Conservation (phyloP, 2,888 invertebrate species). For the Mongoloraphidia duomilia region DNA sequence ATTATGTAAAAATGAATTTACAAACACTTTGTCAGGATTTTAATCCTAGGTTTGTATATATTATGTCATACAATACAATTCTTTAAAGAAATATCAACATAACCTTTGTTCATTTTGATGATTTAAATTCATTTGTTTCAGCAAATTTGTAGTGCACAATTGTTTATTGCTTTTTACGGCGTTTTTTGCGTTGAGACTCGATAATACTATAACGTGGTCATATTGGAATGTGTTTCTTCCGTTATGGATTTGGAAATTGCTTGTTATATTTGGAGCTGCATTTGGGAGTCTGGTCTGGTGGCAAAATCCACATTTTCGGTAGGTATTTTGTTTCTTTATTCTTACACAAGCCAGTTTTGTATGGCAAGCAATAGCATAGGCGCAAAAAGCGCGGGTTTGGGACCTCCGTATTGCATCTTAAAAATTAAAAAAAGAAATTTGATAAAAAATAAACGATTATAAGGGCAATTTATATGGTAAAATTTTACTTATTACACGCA, state of each 20-base stretch:
- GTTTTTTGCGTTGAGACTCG: conserved; percentile 78
- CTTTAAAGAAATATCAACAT: neutral
- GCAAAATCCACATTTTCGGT: conserved; percentile 90
- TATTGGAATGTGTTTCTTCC: conserved; percentile 95
- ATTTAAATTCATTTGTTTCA: conserved; percentile 35
- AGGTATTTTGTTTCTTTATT: conserved; percentile 7
- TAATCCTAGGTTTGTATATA: conserved; percentile 61
- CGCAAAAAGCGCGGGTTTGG: too few species aligned
- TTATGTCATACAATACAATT: conserved; percentile 6
- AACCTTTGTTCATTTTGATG: neutral
- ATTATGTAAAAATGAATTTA: conserved; percentile 53
- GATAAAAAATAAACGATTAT: too few species aligned
- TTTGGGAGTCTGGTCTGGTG: conserved; percentile 94
- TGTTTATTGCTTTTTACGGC: conserved; percentile 85
- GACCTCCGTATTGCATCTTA: too few species aligned
- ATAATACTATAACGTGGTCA: conserved; percentile 80
- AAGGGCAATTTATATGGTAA: too few species aligned
- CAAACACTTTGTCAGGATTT: conserved; percentile 83
- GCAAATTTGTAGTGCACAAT: conserved; percentile 93
- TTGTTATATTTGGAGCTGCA: conserved; percentile 80
- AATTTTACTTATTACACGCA: too few species aligned
- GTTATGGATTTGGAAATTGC: conserved; percentile 93
- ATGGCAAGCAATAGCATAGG: too few species aligned
- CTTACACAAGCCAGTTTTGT: too few species aligned
- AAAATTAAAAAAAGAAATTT: too few species aligned